Conservation (phyloP, 2,797 vertebrate genomes). For the Amniataba percoides region DNA sequence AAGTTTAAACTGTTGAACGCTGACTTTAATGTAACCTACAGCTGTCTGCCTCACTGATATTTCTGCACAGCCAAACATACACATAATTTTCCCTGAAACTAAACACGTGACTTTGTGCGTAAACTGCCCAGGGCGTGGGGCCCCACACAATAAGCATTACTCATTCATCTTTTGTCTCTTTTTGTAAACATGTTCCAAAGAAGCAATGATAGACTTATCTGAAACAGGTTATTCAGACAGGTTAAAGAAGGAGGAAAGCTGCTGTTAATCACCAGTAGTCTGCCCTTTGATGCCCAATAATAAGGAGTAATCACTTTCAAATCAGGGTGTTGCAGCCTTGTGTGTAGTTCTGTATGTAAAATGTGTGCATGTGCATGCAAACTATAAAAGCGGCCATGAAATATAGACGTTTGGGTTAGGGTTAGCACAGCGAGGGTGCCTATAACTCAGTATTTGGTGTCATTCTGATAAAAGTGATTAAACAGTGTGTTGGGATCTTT, state of each 20-base stretch:
- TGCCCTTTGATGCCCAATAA: not conserved
- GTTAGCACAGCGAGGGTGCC: not conserved
- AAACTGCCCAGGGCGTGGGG: slow-evolving; percentile 43
- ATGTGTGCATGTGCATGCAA: not conserved
- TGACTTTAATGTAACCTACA: not conserved
- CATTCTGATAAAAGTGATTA: not conserved
- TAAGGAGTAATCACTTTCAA: slow-evolving; percentile 10
- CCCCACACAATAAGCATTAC: slow-evolving; percentile 39
- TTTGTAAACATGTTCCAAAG: slow-evolving; percentile 48
- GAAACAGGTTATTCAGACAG: slow-evolving; percentile 30
- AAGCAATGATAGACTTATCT: slow-evolving; percentile 27
- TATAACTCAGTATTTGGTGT: not conserved
- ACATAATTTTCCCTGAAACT: slow-evolving; percentile 30
- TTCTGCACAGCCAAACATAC: not conserved
- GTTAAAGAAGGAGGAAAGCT: not conserved
- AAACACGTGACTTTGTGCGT: slow-evolving; percentile 55
- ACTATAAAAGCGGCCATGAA: not conserved
- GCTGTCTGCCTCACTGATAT: not conserved
- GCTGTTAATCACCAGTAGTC: slow-evolving; percentile 9
- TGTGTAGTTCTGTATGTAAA: not conserved
- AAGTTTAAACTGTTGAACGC: not conserved
- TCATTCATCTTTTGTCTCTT: slow-evolving; percentile 65
- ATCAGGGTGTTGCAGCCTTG: not conserved
- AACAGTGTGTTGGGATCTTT: not conserved
- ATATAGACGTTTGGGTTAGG: too few species aligned